A percentile compares a stretch with the other conserved stretches of the same genome.
Conservation (phyloP, 2,888 invertebrate species). For the Nemotelus pantherinus region DNA sequence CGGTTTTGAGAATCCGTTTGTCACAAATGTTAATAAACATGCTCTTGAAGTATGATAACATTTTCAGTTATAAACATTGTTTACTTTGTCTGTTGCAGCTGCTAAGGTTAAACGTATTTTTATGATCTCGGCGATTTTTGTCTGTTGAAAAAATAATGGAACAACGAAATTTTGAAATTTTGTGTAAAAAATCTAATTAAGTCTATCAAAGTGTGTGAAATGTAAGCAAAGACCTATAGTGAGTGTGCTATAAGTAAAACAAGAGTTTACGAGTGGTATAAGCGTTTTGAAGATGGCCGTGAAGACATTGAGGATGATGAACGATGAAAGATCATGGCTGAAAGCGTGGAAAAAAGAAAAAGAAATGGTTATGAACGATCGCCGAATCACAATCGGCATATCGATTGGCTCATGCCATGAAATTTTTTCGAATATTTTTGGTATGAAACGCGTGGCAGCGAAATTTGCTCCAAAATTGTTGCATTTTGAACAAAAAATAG, state of each 20-base stretch:
- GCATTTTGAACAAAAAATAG: no score
- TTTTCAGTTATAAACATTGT: neutral
- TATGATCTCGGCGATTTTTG: no score
- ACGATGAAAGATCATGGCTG: neutral
- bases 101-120: no score
- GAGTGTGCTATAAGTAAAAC: neutral
- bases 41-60: no score
- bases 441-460: no score
- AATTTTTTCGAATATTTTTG: no score
- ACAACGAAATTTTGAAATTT: neutral
- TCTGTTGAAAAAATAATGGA: neutral
- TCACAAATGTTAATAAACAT: neutral
- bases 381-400: no score
- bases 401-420: no score
- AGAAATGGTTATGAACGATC: no score
- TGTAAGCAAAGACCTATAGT: neutral
- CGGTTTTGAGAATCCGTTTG: neutral
- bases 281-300: neutral
- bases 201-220: neutral
- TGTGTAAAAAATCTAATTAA: neutral
- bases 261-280: constrained; percentile 1
- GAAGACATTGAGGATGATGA: neutral
- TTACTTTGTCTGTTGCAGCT: no score
- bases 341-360: no score
- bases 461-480: no score